These are phyloP conservation scores for Ectemnius continuus DNA, from an alignment of 2,888 invertebrate species.

Conservation along the genomic window DNA sequence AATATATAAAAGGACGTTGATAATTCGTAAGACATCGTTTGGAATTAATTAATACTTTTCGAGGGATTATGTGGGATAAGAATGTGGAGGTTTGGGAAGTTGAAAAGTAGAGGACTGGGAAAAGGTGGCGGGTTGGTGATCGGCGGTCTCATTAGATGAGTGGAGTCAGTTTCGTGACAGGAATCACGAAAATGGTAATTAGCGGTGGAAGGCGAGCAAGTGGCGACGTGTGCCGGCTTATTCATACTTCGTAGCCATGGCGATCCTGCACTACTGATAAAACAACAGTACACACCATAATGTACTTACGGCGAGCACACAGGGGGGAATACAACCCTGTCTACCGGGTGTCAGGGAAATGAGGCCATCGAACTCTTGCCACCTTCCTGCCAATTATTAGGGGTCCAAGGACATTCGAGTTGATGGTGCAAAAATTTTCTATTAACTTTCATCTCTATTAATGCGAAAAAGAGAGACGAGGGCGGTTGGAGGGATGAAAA, in stretches of 20 bases:
- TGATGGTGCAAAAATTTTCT: too few relatives aligned
- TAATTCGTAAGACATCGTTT: too few relatives aligned
- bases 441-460: too few relatives aligned
- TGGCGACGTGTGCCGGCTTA: slow-evolving; percentile 69
- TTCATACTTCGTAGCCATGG: slow-evolving; percentile 76
- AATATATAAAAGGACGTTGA: too few relatives aligned
- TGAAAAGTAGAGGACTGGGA: too few relatives aligned
- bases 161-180: slow-evolving; percentile 62
- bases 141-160: slow-evolving; percentile 26
- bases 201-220: slow-evolving; percentile 48
- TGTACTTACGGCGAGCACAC: slow-evolving; percentile 66
- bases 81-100: too few relatives aligned
- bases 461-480: too few relatives aligned
- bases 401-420: not conserved
- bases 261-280: slow-evolving; percentile 77
- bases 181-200: slow-evolving; percentile 74
- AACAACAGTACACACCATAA: slow-evolving; percentile 75
- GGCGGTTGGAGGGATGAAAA: not conserved
- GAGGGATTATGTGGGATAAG: too few relatives aligned
- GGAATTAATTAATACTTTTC: too few relatives aligned
- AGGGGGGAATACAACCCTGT: slow-evolving; percentile 65
- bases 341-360: slow-evolving; percentile 65
- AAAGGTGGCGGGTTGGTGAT: slow-evolving; percentile 12
- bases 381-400: not conserved
- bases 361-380: slow-evolving; percentile 12